Base-by-base conservation (phyloP, 2,888 invertebrate genomes). In the Syrista parreyssii region DNA sequence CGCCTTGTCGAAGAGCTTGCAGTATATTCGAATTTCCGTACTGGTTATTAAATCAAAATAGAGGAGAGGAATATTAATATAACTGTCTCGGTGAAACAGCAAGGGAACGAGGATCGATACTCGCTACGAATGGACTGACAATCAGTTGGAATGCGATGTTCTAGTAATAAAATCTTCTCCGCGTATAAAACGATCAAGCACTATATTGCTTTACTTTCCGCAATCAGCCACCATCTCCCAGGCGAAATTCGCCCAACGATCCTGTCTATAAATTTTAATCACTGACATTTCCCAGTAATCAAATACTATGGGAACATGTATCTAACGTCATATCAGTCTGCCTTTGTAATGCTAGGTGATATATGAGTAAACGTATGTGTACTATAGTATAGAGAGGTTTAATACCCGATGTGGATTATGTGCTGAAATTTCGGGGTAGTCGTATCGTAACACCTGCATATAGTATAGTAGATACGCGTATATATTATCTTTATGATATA, bases 191-290 rank as follows among this genome's bases (percentile, higher is more conserved):
- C 55, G 55, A 55, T 23, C 55, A 23, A 23, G 55, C 55, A 23
- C 23, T 55, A 55, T 55, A 55, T 23, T 55, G 55, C 2, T 55
- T 55, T 75, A 71, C 80, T 75, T 83, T 83, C 78, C 78, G 83
- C 83, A 83, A 85, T 85, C 85, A 84, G 80, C 79, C 77, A 76
- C 79, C 83, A 81, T 82, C 82, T 80, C 76, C 74, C 78, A 34
- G 78, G 30, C 74, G 74, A 80, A 73, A 76, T 79, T 77, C 74
- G 33, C 68, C 74, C 80, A 82, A 76, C 82, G 86, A 85, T 84
- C 82, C 78, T 81, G 81, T 85, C 84, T 80, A 86, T 85, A 86
- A 85, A 86, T 81, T 84, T 86, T 86, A 86, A 86, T 86, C 84
- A 83, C 73, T 78, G 83, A 82, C 83, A 87, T 84, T 86, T 82